Percentiles rank a stretch among this genome's conserved stretches.
These are phyloP conservation scores for Aleadryas rufinucha DNA, from an alignment of 2,113 vertebrate species.

Conservation along the genomic window DNA sequence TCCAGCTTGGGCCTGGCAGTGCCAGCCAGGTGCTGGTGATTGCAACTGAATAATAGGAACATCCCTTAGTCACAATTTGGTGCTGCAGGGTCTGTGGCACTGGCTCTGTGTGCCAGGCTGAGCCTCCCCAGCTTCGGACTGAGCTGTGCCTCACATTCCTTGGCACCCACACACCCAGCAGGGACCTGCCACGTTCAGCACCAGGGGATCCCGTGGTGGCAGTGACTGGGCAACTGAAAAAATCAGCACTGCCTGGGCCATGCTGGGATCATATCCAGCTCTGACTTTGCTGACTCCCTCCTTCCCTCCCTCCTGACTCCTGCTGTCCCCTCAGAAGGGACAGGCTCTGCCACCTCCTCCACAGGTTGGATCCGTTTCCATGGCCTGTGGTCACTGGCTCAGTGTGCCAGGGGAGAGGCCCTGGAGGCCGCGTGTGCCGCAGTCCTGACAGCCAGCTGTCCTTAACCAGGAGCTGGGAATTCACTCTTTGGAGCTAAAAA, in stretches of 20 bases:
- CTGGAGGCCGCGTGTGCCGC: fast-evolving
- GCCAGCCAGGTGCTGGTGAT: neutral
- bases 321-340: neutral
- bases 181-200: fast-evolving
- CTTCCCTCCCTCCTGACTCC: neutral
- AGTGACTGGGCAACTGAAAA: neutral
- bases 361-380: fast-evolving
- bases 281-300: neutral
- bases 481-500: neutral
- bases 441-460: neutral
- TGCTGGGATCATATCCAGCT: neutral
- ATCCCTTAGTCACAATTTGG: neutral
- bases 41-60: fast-evolving
- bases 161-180: neutral
- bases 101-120: neutral
- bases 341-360: neutral
- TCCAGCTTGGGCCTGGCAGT: neutral
- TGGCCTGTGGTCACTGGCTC: neutral
- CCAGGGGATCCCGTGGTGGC: fast-evolving
- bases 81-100: neutral
- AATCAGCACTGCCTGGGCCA: neutral
- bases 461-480: neutral
- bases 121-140: neutral
- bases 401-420: neutral
- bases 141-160: fast-evolving